Evolutionary conservation across 1,140 invertebrate species (phyloP).

Genomic region (Steinernema khuongi): DNA sequence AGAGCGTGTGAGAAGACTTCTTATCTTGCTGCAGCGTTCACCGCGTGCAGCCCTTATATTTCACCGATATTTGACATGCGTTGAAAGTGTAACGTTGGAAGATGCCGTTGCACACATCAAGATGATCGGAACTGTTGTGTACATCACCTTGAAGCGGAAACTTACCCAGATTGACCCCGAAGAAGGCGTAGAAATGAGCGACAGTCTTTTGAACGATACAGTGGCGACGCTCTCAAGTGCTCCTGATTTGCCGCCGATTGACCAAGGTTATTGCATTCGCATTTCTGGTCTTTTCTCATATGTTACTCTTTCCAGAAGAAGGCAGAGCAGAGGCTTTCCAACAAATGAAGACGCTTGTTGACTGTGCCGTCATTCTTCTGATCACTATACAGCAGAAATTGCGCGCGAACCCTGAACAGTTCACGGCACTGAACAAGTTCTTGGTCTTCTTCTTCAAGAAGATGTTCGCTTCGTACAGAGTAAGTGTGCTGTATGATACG

Average conservation of each 20-base stretch:
- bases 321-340: background rate
- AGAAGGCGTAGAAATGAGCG: background rate
- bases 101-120: background rate
- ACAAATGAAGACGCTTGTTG: background rate
- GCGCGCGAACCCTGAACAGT: background rate
- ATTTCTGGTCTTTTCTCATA: background rate
- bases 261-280: background rate
- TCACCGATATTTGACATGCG: background rate
- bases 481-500: no score
- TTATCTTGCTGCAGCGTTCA: background rate
- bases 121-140: background rate
- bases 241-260: background rate
- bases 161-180: background rate
- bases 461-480: background rate
- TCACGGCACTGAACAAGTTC: background rate
- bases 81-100: background rate
- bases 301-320: background rate
- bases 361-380: background rate
- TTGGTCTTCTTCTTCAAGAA: constrained; percentile 6
- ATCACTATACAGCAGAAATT: background rate
- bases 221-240: background rate
- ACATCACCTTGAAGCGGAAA: background rate
- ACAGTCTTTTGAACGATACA: background rate
- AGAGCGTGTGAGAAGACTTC: background rate
- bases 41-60: background rate